Evolutionary conservation across 2,113 vertebrate genomes (phyloP).

Genomic region (Peucedramus taeniatus): DNA sequence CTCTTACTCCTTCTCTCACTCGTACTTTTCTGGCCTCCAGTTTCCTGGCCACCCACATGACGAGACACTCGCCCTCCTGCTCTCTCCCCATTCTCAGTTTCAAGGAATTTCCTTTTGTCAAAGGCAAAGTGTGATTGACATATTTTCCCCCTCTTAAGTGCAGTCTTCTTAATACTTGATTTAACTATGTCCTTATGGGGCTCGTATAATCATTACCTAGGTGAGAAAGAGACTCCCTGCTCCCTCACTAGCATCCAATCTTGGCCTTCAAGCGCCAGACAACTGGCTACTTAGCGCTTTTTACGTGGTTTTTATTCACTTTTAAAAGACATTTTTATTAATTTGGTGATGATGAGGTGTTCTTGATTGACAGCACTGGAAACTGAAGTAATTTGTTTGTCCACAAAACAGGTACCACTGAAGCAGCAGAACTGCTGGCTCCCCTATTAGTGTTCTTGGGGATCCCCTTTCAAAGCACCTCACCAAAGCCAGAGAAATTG

Average conservation of each 20-base stretch:
- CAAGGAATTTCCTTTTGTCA: conserved; percentile 83
- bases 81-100: conserved; percentile 77
- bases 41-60: conserved; percentile 90
- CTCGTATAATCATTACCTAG: conserved; percentile 67
- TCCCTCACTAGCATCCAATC: neutral
- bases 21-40: conserved; percentile 77
- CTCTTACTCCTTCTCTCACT: conserved; percentile 69
- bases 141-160: conserved; percentile 76
- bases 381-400: conserved; percentile 22
- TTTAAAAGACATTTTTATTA: neutral
- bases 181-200: conserved; percentile 82
- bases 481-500: neutral
- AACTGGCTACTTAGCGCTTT: neutral
- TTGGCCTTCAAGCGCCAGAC: neutral
- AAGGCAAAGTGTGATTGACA: conserved; percentile 82
- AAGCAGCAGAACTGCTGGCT: neutral
- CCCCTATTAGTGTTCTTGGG: neutral
- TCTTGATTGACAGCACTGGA: neutral
- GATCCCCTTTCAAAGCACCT: neutral
- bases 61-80: conserved; percentile 76
- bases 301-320: neutral
- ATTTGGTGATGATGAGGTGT: conserved; percentile 4
- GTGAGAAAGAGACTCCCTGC: conserved; percentile 62
- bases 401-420: neutral
- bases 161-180: conserved; percentile 72